Evolutionary conservation across 2,113 vertebrate genomes (phyloP).

Genomic region (Oreochromis niloticus): DNA sequence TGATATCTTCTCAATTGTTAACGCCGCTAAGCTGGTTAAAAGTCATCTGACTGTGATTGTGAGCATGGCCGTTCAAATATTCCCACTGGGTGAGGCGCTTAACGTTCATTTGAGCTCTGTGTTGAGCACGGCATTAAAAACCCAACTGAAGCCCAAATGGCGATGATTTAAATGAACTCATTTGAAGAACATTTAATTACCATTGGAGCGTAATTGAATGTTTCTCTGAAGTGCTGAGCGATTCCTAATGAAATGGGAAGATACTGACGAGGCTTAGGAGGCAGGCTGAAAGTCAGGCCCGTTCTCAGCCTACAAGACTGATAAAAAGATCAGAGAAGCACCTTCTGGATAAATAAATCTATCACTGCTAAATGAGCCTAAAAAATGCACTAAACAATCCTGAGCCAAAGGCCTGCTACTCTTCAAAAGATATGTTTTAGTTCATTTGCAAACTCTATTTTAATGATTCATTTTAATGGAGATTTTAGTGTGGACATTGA

Average conservation of each 20-base stretch:
- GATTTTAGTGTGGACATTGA: neutral
- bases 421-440: neutral
- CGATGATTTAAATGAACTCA: constrained; percentile 70
- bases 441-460: neutral
- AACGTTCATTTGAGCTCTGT: constrained; percentile 46
- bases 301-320: neutral
- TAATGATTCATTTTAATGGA: neutral
- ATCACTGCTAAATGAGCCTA: constrained; percentile 9
- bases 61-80: constrained; percentile 35
- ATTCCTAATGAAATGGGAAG: constrained; percentile 63
- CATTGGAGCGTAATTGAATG: constrained; percentile 65
- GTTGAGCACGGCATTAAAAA: constrained; percentile 46
- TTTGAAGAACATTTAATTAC: constrained; percentile 72
- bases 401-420: neutral
- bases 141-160: constrained; percentile 54
- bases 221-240: constrained; percentile 66
- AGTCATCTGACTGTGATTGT: constrained; percentile 56
- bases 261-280: constrained; percentile 27
- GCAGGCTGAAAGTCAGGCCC: constrained; percentile 8
- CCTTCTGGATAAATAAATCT: constrained; percentile 2
- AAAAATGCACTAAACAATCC: neutral
- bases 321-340: constrained; percentile 11
- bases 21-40: constrained; percentile 43
- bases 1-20: constrained; percentile 34
- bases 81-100: constrained; percentile 42